Evolutionary conservation across 2,113 vertebrate genomes (phyloP).

Genomic region (Xiphophorus hellerii): DNA sequence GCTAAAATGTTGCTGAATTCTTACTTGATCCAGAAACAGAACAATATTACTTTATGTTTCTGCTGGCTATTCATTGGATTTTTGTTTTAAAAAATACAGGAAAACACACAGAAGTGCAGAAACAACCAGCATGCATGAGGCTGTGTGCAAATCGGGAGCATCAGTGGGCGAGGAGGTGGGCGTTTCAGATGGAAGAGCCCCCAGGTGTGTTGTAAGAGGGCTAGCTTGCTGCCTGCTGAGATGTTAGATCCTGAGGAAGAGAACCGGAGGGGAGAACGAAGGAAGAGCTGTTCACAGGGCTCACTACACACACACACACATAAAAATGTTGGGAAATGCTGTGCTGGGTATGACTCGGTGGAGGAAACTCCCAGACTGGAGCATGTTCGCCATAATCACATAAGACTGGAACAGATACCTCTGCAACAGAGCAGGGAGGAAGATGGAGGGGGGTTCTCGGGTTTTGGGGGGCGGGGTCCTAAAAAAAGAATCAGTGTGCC

Average conservation of each 20-base stretch:
- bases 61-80: background rate
- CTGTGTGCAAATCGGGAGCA: background rate
- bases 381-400: slow-evolving; percentile 62
- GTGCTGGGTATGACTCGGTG: slow-evolving; percentile 14
- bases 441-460: background rate
- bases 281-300: slow-evolving; percentile 48
- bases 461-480: slow-evolving; percentile 2
- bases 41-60: too few relatives aligned
- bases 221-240: slow-evolving; percentile 43
- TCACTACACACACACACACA: background rate
- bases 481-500: slow-evolving; percentile 48
- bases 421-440: slow-evolving; percentile 42
- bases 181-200: slow-evolving; percentile 38
- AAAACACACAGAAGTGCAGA: background rate
- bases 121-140: background rate
- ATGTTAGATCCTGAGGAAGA: slow-evolving; percentile 39
- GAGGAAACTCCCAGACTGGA: slow-evolving; percentile 45
- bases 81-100: background rate
- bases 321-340: slow-evolving; percentile 9
- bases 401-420: slow-evolving; percentile 60
- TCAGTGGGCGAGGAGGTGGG: slow-evolving; percentile 5
- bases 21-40: too few relatives aligned
- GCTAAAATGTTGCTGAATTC: background rate
- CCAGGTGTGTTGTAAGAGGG: slow-evolving; percentile 50
- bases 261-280: slow-evolving; percentile 47